Conservation (phyloP, 2,797 vertebrate species). For the Acropternis orthonyx region DNA sequence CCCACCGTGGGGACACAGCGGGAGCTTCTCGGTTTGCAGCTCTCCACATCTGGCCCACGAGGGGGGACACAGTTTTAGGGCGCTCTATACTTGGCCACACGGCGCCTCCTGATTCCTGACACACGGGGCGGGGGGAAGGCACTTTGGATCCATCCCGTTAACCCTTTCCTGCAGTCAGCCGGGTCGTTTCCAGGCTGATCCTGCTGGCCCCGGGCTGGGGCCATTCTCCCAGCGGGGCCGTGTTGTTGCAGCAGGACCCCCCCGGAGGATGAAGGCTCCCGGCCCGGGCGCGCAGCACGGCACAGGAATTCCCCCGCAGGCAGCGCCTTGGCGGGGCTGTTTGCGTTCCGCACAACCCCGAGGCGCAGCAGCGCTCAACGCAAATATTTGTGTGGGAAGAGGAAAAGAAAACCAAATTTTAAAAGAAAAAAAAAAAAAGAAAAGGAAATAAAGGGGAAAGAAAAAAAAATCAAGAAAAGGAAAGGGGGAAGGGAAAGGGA, state of each 20-base stretch:
- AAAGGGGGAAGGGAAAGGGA: rapidly evolving
- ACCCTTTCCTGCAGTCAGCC: neutral
- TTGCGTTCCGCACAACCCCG: neutral
- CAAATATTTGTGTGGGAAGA: neutral
- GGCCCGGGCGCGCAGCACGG: neutral
- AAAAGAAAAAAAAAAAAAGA: too few species aligned
- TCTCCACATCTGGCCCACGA: rapidly evolving
- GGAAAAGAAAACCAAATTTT: neutral
- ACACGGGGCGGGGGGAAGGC: neutral
- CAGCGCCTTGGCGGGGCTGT: neutral
- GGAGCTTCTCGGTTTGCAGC: neutral
- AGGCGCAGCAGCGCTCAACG: neutral
- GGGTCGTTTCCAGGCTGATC: neutral
- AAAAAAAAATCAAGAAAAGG: neutral
- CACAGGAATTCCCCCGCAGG: neutral
- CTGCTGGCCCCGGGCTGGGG: neutral
- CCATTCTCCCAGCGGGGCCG: neutral
- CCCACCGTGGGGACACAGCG: rapidly evolving
- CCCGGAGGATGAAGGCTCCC: neutral
- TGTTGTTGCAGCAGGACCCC: neutral
- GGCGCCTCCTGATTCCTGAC: neutral
- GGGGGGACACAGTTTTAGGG: rapidly evolving
- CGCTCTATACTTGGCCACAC: rapidly evolving
- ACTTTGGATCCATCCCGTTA: neutral
- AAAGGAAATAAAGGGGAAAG: neutral